Conservation (phyloP, 1,140 invertebrate species). For the Aleiodes sp. region DNA sequence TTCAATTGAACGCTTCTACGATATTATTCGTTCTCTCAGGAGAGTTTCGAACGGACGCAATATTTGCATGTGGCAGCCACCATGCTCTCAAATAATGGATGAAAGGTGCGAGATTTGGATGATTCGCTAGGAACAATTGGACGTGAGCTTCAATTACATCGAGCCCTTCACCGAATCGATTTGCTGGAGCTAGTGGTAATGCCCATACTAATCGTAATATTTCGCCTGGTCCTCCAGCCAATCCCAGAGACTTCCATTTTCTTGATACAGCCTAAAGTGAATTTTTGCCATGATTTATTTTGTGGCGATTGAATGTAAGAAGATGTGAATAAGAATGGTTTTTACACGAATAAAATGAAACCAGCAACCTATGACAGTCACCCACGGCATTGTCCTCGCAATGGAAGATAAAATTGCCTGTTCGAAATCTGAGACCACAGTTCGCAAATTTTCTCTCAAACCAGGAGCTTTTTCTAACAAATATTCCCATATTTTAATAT, state of each 20-base stretch:
- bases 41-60: slow-evolving; percentile 15
- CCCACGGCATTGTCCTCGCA: not conserved
- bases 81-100: slow-evolving; percentile 2
- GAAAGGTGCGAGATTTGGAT: not conserved
- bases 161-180: slow-evolving; percentile 1
- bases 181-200: slow-evolving; percentile 13
- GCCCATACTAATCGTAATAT: slow-evolving; percentile 3
- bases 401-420: not conserved
- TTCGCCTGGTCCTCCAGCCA: not conserved
- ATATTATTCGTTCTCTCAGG: slow-evolving; percentile 24
- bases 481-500: not conserved
- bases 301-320: not conserved
- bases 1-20: slow-evolving; percentile 6
- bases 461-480: not conserved
- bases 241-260: not conserved
- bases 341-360: slow-evolving; percentile 19
- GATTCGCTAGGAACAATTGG: not conserved
- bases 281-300: not conserved
- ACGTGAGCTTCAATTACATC: not conserved
- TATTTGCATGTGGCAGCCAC: slow-evolving; percentile 6
- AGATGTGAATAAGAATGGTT: not conserved
- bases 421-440: not conserved
- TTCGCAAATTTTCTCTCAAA: not conserved
- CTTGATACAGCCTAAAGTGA: not conserved
- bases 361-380: slow-evolving; percentile 8